Evolutionary conservation across 2,888 invertebrate species (phyloP).

Genomic region (Hypolimnas misippus): DNA sequence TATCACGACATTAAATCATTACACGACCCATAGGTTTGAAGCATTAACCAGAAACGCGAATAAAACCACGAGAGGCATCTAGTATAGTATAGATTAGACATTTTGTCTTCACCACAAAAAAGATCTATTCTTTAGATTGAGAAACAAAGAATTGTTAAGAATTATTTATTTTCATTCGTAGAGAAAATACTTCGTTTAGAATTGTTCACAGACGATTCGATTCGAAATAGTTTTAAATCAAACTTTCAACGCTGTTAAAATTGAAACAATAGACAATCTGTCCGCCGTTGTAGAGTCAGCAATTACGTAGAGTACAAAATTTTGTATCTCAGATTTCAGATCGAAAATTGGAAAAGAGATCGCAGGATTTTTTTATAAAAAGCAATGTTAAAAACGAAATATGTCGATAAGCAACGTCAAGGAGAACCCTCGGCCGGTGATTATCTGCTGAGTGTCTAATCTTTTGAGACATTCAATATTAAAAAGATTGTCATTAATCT

Average conservation of each 20-base stretch:
- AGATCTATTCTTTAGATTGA: neutral
- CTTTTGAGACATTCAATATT: conserved; percentile 21
- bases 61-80: too few relatives aligned
- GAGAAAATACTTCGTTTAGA: neutral
- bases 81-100: too few relatives aligned
- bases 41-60: too few relatives aligned
- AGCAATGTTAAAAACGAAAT: conserved; percentile 25
- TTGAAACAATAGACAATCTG: conserved; percentile 17
- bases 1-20: too few relatives aligned
- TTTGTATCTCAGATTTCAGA: conserved; percentile 3
- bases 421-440: conserved; percentile 19
- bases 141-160: neutral
- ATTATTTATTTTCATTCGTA: neutral
- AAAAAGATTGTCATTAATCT: conserved; percentile 9
- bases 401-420: conserved; percentile 28
- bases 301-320: conserved; percentile 1
- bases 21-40: too few relatives aligned
- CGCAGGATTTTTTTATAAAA: conserved; percentile 15
- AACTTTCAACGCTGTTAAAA: conserved; percentile 13
- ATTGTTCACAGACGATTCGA: neutral
- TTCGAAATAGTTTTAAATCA: conserved; percentile 3
- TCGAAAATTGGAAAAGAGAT: conserved; percentile 13
- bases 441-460: conserved; percentile 26
- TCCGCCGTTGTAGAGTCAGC: conserved; percentile 17
- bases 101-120: too few relatives aligned